Conservation (phyloP, 92 coral and sea anemone species). For the Diadumene lineata region DNA sequence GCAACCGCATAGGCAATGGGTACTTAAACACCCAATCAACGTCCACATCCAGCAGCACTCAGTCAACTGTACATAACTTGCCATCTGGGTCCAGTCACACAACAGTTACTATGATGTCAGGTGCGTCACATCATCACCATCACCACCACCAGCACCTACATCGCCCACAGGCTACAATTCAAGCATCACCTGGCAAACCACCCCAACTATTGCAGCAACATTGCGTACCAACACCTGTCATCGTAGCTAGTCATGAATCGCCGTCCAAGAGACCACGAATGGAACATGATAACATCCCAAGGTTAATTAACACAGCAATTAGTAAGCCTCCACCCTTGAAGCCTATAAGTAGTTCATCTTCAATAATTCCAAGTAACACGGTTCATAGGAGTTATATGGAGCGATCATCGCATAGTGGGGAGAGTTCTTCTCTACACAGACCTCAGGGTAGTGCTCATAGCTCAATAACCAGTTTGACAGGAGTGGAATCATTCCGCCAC, state of each 20-base stretch:
- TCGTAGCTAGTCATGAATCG: constrained; percentile 80
- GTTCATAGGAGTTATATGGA: constrained; percentile 6
- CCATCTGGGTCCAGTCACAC: constrained; percentile 46
- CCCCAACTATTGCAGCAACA: constrained; percentile 70
- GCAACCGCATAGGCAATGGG: constrained; percentile 77
- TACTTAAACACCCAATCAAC: constrained; percentile 31
- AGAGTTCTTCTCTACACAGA: constrained; percentile 10
- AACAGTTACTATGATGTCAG: constrained; percentile 40
- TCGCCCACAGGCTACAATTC: background rate
- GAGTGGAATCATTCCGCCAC: constrained; percentile 29
- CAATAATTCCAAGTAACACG: background rate
- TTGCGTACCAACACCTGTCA: constrained; percentile 96
- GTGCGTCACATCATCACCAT: constrained; percentile 17
- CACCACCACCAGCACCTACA: constrained; percentile 22
- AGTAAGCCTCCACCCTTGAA: constrained; percentile 84
- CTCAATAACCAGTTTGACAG: constrained; percentile 15
- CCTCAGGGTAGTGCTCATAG: constrained; percentile 20
- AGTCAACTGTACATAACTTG: constrained; percentile 2
- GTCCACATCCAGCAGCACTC: background rate
- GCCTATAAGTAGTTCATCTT: constrained; percentile 64
- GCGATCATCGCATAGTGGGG: constrained; percentile 14
- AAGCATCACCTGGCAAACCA: constrained; percentile 23
- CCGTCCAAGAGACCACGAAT: constrained; percentile 76
- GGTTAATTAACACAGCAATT: constrained; percentile 61
- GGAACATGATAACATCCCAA: constrained; percentile 50